Percentiles rank a stretch among this genome's conserved stretches.
These are phyloP conservation scores for Aphelenchoides fujianensis DNA, from an alignment of 1,140 invertebrate genomes.

Conservation along the genomic window DNA sequence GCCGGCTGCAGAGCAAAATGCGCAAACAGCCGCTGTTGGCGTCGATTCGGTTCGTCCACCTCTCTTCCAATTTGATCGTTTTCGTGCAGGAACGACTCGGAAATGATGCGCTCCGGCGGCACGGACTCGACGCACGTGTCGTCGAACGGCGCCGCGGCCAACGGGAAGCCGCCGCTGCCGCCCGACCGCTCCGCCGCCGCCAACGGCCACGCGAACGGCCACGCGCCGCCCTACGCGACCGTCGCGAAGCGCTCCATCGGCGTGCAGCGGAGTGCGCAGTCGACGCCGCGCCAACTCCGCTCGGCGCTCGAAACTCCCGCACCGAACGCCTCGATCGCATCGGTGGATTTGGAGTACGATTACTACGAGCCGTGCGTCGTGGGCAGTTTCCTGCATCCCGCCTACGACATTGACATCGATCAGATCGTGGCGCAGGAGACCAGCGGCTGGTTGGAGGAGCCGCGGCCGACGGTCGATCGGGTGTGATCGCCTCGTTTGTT, in stretches of 20 bases:
- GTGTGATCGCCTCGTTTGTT: not conserved
- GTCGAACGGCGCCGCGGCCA: not conserved
- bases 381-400: not conserved
- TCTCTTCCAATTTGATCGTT: slow-evolving; percentile 16
- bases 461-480: not conserved
- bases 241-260: slow-evolving; percentile 11
- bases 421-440: slow-evolving; percentile 5
- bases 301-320: slow-evolving; percentile 7
- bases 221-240: not conserved
- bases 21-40: not conserved
- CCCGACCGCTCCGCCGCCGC: not conserved
- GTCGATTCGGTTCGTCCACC: not conserved
- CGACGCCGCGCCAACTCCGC: slow-evolving; percentile 11
- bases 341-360: slow-evolving; percentile 18
- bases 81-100: slow-evolving; percentile 9
- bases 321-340: slow-evolving; percentile 18
- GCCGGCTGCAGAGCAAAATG: slow-evolving; percentile 8
- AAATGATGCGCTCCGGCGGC: slow-evolving; percentile 18
- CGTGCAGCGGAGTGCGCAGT: slow-evolving; percentile 8
- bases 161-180: slow-evolving; percentile 17
- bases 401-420: slow-evolving; percentile 16
- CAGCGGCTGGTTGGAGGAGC: slow-evolving; percentile 14
- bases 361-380: slow-evolving; percentile 14
- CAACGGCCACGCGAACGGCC: not conserved
- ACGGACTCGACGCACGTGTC: slow-evolving; percentile 15